A percentile compares a stretch with the other conserved stretches of the same genome.
Conservation (phyloP, 2,797 vertebrate species). For the Amazona finschi region DNA sequence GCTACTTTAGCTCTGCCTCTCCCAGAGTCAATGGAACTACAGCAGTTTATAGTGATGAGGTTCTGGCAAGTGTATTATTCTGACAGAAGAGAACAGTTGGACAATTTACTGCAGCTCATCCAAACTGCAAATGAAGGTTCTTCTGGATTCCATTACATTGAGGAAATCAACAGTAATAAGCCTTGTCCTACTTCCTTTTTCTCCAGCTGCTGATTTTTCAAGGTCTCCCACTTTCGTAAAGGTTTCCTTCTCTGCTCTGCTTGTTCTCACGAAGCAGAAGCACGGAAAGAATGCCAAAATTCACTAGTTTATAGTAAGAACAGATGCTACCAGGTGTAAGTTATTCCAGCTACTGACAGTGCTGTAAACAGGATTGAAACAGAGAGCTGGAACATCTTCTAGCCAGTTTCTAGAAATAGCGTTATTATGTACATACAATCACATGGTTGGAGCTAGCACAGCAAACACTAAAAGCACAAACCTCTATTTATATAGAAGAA, state of each 20-base stretch:
- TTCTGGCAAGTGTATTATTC: constrained; percentile 38
- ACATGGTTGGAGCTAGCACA: neutral
- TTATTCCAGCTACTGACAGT: neutral
- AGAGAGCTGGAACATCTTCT: neutral
- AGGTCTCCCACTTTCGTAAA: neutral
- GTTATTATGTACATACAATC: neutral
- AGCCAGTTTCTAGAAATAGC: neutral
- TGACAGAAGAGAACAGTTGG: constrained; percentile 28
- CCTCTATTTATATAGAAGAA: neutral
- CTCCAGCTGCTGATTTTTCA: neutral
- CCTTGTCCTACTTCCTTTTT: neutral
- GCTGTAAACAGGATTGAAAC: neutral
- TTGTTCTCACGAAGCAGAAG: neutral
- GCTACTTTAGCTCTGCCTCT: neutral
- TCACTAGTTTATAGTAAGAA: neutral
- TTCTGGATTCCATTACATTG: constrained; percentile 12
- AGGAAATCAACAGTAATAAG: constrained; percentile 14
- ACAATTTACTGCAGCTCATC: constrained; percentile 46
- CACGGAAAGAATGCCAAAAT: neutral
- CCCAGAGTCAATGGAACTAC: neutral
- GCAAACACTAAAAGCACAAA: neutral
- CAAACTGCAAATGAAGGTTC: constrained; percentile 47
- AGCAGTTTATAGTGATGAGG: constrained; percentile 2
- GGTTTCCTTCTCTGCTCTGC: neutral
- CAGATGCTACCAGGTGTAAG: neutral